Evolutionary conservation across 2,888 invertebrate genomes (phyloP), one percentile per base, ranked within the genome.

Genomic region (Saturnia japonica): DNA sequence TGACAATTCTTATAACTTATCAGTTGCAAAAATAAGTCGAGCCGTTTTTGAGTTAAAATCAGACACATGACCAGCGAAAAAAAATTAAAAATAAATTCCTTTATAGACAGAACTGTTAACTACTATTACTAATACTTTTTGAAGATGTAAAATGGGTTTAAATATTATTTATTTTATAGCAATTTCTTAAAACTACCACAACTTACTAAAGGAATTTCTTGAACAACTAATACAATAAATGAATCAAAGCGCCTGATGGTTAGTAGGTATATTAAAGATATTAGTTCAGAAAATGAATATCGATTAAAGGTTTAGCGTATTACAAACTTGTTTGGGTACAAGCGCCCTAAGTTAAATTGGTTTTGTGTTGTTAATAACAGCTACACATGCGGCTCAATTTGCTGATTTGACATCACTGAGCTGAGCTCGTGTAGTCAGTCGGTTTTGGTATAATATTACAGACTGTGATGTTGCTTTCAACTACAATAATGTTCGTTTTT

Each of bases 311-410:
- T 72, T 73, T 73, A 76, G 76, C 74, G 76, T 75, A 79, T 76
- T 73, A 74, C 82, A 78, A 42, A 64, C 69, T 64, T 43, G 47
- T 51, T 51, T 51, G 64, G 22, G 84, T 84, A 84, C 81, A 78
- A 73, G 74, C 76, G 77, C 77, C 73, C 76, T 73, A 86, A 88
- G 86, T 87, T 88, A 86, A 88, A 89, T 88, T 88, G 78, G 57
- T 80, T 83, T 84, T 76, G 79, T 81, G 78, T 79, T 80, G 78
- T 82, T 80, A 79, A 82, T 81, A 82, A 85, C 82, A 80, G 81
- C 1, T 82, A 78, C 77, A 79, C 80, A 78, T 80, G 76, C 67
- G 73, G 71, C 72, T 67, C 12, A 75, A 76, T 77, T 81, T 76
- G 74, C 73, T 72, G 72, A 76, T 75, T 74, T 77, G 70, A 77